Evolutionary conservation across 2,113 vertebrate species (phyloP).

Genomic region (Phodopus roborovskii): DNA sequence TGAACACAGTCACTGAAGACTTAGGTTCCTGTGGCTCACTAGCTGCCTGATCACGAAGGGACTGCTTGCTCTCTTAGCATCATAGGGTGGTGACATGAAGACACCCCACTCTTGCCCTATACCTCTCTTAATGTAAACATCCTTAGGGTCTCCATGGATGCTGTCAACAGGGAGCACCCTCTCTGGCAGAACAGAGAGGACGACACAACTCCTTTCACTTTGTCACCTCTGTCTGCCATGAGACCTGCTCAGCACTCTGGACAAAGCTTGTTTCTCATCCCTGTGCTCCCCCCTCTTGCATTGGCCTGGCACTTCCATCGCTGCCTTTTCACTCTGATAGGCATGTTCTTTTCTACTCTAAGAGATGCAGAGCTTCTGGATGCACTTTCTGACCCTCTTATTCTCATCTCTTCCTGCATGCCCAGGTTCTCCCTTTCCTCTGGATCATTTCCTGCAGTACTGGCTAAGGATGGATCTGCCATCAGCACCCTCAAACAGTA

Average conservation of each 20-base stretch:
- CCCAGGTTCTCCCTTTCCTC: neutral
- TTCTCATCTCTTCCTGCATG: neutral
- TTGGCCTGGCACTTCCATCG: accelerated
- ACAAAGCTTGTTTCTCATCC: neutral
- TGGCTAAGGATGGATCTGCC: neutral
- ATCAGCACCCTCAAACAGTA: neutral
- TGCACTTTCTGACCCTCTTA: neutral
- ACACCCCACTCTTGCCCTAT: neutral
- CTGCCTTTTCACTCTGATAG: neutral
- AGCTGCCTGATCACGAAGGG: neutral
- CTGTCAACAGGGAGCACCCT: neutral
- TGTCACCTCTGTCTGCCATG: neutral
- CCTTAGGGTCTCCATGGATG: accelerated
- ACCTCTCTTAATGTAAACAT: neutral
- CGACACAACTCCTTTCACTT: neutral
- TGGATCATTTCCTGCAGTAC: neutral
- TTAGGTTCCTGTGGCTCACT: neutral
- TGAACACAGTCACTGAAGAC: neutral
- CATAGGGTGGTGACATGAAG: accelerated
- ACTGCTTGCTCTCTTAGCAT: neutral
- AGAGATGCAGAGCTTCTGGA: neutral
- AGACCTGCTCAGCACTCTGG: neutral
- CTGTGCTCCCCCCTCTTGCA: neutral
- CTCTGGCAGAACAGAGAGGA: neutral
- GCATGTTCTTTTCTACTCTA: neutral